These are phyloP conservation scores for Hyppa rectilinea DNA, from an alignment of 2,888 invertebrate species.

Conservation along the genomic window DNA sequence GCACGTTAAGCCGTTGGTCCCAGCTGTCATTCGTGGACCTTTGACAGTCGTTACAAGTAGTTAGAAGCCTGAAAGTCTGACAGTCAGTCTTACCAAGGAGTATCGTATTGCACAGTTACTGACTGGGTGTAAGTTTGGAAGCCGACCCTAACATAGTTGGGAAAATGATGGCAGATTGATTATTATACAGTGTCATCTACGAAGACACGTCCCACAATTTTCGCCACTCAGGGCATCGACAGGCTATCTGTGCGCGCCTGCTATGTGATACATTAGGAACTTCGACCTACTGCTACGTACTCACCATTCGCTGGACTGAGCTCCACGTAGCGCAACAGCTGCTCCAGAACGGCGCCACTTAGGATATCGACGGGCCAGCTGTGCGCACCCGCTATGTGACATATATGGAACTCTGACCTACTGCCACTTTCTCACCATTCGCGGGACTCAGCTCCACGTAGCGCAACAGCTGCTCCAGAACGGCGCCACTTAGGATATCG, in stretches of 20 bases:
- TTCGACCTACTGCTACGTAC: slow-evolving; percentile 78
- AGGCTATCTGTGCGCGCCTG: slow-evolving; percentile 94
- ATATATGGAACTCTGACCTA: slow-evolving; percentile 95
- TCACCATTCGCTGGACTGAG: slow-evolving; percentile 22
- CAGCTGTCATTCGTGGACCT: too few species aligned
- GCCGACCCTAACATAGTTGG: too few species aligned
- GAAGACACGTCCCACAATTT: too few species aligned
- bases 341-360: slow-evolving; percentile 79
- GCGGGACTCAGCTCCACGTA: slow-evolving; percentile 59
- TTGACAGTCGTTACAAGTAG: too few species aligned
- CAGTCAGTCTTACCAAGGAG: too few species aligned
- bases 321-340: slow-evolving; percentile 68
- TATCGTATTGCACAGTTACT: too few species aligned
- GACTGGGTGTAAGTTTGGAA: too few species aligned
- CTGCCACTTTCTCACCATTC: not conserved
- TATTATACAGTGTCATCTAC: too few species aligned
- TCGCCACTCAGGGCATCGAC: slow-evolving; percentile 90
- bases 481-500: slow-evolving; percentile 87
- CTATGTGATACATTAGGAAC: slow-evolving; percentile 96
- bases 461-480: slow-evolving; percentile 72
- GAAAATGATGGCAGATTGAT: too few species aligned
- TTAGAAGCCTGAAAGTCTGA: too few species aligned
- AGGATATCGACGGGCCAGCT: slow-evolving; percentile 93
- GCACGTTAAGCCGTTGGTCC: too few species aligned
- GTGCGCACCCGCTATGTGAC: slow-evolving; percentile 93